Conservation (phyloP, 2,888 invertebrate genomes). For the Autographa pulchrina region DNA sequence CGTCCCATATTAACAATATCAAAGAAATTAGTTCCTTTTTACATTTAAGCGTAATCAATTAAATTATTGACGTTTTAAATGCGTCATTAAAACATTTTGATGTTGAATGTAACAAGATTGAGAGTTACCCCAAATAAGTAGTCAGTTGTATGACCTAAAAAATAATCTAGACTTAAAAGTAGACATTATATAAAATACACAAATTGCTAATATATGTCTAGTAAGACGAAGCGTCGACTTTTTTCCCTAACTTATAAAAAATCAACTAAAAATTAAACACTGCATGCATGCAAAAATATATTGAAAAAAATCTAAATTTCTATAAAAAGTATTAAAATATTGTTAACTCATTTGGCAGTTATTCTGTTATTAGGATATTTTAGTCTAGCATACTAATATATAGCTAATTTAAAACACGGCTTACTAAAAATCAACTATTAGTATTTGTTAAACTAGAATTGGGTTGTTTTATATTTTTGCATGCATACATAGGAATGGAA, state of each 20-base stretch:
- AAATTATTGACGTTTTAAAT: no score
- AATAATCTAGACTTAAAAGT: neutral
- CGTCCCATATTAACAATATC: no score
- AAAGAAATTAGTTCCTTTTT: no score
- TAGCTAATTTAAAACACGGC: neutral
- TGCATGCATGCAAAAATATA: slow-evolving; percentile 42
- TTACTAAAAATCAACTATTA: neutral
- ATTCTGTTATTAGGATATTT: neutral
- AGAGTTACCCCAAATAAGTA: neutral
- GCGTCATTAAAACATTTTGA: no score
- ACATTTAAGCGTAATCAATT: no score
- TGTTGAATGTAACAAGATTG: neutral
- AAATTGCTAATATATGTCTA: slow-evolving; percentile 22
- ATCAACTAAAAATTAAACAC: slow-evolving; percentile 25
- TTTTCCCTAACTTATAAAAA: slow-evolving; percentile 53
- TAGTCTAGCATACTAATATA: neutral
- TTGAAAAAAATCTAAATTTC: neutral
- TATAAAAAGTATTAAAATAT: slow-evolving; percentile 12
- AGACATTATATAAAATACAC: neutral
- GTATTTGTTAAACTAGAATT: neutral
- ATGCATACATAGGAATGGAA: slow-evolving; percentile 44
- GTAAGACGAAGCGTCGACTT: slow-evolving; percentile 35
- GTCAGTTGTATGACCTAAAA: neutral
- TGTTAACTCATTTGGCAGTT: slow-evolving; percentile 17
- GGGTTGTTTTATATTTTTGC: slow-evolving; percentile 34